Conservation (phyloP, 2,113 vertebrate genomes). For the Hydropotes inermis region DNA sequence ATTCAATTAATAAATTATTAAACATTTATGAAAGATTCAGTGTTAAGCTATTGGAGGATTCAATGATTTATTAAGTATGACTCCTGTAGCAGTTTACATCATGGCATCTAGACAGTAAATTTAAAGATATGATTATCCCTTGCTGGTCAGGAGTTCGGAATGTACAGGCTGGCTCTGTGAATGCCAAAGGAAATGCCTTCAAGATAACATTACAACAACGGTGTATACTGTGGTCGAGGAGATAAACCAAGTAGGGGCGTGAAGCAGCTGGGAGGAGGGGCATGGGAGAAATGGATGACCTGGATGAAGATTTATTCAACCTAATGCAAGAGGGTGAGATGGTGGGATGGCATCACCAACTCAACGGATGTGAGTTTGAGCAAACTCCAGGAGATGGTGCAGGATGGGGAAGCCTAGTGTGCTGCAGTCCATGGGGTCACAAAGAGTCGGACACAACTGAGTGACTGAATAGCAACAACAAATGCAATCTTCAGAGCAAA, state of each 20-base stretch:
- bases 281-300: not conserved
- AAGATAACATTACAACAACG: rapidly evolving
- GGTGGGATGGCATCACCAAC: not conserved
- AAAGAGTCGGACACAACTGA: not conserved
- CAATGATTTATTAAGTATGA: not conserved
- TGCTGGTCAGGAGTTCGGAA: not conserved
- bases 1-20: not conserved
- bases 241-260: rapidly evolving
- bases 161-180: rapidly evolving
- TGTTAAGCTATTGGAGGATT: not conserved
- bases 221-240: rapidly evolving
- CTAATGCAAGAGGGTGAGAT: not conserved
- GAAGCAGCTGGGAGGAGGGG: not conserved
- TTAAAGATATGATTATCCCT: rapidly evolving
- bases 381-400: not conserved
- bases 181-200: not conserved
- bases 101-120: not conserved
- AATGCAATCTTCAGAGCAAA: not conserved
- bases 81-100: not conserved
- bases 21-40: not conserved
- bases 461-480: not conserved
- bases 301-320: not conserved
- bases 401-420: not conserved
- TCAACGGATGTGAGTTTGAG: not conserved
- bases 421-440: not conserved